Evolutionary conservation across 2,113 vertebrate genomes (phyloP).

Genomic region (sheep (Ovis aries)): DNA sequence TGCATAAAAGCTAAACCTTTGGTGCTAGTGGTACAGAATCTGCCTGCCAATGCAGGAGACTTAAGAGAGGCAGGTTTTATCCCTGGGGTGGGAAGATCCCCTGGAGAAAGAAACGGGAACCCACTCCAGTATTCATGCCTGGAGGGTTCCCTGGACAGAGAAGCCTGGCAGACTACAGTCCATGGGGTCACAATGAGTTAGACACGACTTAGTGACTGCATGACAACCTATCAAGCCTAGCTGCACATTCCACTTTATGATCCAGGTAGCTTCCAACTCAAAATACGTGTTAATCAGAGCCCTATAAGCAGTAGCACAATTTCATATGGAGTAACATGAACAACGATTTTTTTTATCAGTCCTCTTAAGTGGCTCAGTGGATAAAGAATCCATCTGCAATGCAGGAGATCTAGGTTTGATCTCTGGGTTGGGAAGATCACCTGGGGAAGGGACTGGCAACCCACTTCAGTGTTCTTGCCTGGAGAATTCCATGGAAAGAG

Average conservation of each 20-base stretch:
- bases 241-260: neutral
- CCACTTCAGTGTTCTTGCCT: neutral
- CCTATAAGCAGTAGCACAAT: neutral
- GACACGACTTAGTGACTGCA: neutral
- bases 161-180: neutral
- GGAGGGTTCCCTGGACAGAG: neutral
- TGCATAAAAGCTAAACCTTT: neutral
- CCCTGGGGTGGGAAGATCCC: neutral
- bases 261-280: neutral
- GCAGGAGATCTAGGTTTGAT: neutral
- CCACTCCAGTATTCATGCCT: neutral
- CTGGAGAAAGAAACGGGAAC: neutral
- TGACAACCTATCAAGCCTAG: neutral
- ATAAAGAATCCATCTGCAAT: neutral
- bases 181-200: neutral
- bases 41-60: neutral
- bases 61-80: neutral
- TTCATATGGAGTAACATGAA: neutral
- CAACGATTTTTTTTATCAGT: neutral
- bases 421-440: neutral
- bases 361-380: neutral
- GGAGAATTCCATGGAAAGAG: neutral
- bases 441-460: neutral
- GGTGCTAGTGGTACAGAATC: neutral
- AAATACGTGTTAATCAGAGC: neutral